Evolutionary conservation across 2,797 vertebrate genomes (phyloP).

Genomic region (Gymnopithys bicolor): DNA sequence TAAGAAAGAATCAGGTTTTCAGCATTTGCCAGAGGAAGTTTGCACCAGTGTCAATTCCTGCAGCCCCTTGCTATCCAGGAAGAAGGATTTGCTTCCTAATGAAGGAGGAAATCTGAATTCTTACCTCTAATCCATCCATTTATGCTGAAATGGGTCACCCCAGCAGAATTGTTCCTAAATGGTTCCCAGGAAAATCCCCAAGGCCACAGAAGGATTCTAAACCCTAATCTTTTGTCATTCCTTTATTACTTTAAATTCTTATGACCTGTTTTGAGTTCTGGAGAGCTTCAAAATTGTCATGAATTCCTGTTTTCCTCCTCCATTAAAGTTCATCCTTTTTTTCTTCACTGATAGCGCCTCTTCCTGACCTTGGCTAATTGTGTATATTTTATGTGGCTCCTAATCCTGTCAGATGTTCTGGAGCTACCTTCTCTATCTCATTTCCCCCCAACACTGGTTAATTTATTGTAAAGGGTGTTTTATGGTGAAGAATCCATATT

Average conservation of each 20-base stretch:
- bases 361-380: background rate
- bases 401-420: background rate
- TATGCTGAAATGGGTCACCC: background rate
- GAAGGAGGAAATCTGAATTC: background rate
- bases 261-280: background rate
- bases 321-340: background rate
- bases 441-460: background rate
- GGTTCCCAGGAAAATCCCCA: background rate
- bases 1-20: background rate
- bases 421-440: background rate
- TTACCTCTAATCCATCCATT: background rate
- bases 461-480: background rate
- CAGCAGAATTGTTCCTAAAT: background rate
- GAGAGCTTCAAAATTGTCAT: background rate
- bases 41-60: background rate
- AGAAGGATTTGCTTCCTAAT: background rate
- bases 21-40: background rate
- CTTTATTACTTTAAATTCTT: background rate
- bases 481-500: background rate
- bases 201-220: background rate
- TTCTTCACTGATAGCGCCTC: background rate
- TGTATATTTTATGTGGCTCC: background rate
- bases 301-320: background rate
- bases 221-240: background rate
- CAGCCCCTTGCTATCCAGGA: background rate